Percentiles rank a stretch among this genome's conserved stretches.
Evolutionary conservation across 2,888 invertebrate genomes (phyloP).

Genomic region (Aplocera efformata): DNA sequence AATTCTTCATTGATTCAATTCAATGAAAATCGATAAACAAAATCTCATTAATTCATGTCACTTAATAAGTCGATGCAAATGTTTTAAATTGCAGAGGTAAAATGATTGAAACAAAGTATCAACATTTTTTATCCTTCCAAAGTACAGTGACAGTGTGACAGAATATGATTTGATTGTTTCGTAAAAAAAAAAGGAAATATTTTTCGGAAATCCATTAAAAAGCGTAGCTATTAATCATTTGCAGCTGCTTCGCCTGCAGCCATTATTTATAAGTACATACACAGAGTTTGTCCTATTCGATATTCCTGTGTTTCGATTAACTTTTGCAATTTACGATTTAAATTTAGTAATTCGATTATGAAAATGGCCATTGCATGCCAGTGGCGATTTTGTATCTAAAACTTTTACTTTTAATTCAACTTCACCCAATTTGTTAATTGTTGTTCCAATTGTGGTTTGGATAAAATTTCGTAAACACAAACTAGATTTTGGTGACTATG

Average conservation of each 20-base stretch:
- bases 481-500: too few species aligned
- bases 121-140: conserved; percentile 25
- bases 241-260: conserved; percentile 62
- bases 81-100: too few species aligned
- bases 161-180: conserved; percentile 68
- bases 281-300: conserved; percentile 36
- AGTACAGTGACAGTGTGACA: conserved; percentile 50
- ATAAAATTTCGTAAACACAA: too few species aligned
- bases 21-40: too few species aligned
- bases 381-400: too few species aligned
- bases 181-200: conserved; percentile 54
- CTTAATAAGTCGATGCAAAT: too few species aligned
- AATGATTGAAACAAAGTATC: conserved; percentile 40
- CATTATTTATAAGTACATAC: conserved; percentile 41
- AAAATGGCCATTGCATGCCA: conserved; percentile 3
- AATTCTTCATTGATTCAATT: too few species aligned
- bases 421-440: too few species aligned
- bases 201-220: conserved; percentile 75
- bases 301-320: conserved; percentile 26
- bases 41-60: too few species aligned
- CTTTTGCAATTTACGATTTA: conserved; percentile 34
- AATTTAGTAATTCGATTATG: not conserved
- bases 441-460: too few species aligned
- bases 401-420: too few species aligned
- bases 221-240: conserved; percentile 66